Evolutionary conservation across 2,797 vertebrate genomes (phyloP), one percentile per base, ranked within the genome.

Genomic region (Clamator glandarius): DNA sequence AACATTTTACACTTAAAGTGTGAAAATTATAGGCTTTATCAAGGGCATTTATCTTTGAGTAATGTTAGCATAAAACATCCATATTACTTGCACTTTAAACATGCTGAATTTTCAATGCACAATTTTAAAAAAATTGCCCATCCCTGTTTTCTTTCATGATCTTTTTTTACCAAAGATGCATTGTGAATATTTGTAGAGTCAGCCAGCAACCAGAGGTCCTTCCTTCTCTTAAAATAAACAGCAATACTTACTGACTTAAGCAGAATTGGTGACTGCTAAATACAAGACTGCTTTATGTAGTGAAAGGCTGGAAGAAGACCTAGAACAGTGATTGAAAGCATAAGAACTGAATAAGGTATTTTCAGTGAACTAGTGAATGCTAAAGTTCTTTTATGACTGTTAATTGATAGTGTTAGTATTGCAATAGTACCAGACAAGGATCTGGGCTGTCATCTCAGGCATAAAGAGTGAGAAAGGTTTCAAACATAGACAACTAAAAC

Each of bases 1-100:
- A 95, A 73, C 85, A 81, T 41, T 95, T 96, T 86, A 83, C 28
- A 61, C 62, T 83, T 46, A 11, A 88, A 93, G 93, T 95, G 95
- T 93, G 92, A 96, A 93, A 87, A 94, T 62, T 62, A 85, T 94
- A 83, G 33, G 35, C 58, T 94, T 96, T 95, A 93, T 96, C 94
- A 92, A 94, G 93, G 84, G 70, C 77, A 74, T 96, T 95, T 97
- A 89, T 97, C 88, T 95, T 92, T 88, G 70, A 83, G 74, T 93
- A 91, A 95, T 55, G 77, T 85, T 94, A 93, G 48, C 82, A 66
- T 73, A 91, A 94, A 94, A 67, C 86, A 87, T 67, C 42, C 42
- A 78, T 64, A 46, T 80, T 59, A 36, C 46, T 95, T 24, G 3
- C 28, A 84, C 44, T 61, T 88, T 78, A 70, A 90, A 63, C 4